Percentiles rank a stretch among this genome's conserved stretches.
Evolutionary conservation across 1,140 invertebrate species (phyloP).

Genomic region (Sinonovacula constricta): DNA sequence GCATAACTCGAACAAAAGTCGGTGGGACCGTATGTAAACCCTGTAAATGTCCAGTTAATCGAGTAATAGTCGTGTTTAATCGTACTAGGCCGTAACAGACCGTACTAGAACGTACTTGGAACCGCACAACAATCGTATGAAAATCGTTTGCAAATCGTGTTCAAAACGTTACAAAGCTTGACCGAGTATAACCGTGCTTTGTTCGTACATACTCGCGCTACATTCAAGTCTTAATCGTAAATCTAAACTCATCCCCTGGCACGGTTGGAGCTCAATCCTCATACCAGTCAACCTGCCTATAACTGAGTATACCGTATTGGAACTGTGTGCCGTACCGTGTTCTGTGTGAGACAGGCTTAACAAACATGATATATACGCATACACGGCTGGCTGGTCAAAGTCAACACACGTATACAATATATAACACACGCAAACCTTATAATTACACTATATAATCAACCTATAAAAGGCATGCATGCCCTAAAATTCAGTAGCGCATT

Average conservation of each 20-base stretch:
- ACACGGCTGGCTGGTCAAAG: too few species aligned
- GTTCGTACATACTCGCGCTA: slow-evolving; percentile 8
- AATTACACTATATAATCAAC: too few species aligned
- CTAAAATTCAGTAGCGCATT: too few species aligned
- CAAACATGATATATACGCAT: too few species aligned
- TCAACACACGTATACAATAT: too few species aligned
- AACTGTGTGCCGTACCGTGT: background rate
- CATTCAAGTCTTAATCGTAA: slow-evolving; percentile 20
- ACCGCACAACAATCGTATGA: background rate
- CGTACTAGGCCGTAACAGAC: background rate
- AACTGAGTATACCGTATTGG: background rate
- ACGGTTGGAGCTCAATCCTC: background rate
- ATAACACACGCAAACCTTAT: too few species aligned
- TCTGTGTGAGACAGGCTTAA: background rate
- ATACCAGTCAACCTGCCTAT: background rate
- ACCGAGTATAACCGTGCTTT: background rate
- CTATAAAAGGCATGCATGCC: too few species aligned
- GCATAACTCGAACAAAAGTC: background rate
- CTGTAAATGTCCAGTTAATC: background rate
- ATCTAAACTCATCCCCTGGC: background rate
- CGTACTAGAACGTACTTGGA: background rate
- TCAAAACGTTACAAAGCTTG: background rate
- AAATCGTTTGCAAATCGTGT: slow-evolving; percentile 1
- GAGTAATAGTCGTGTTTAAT: slow-evolving; percentile 1
- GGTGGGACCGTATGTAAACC: background rate